phyloP scores from a whole-genome alignment of 2,113 vertebrate genomes.

The Eurystomus gularis region DNA sequence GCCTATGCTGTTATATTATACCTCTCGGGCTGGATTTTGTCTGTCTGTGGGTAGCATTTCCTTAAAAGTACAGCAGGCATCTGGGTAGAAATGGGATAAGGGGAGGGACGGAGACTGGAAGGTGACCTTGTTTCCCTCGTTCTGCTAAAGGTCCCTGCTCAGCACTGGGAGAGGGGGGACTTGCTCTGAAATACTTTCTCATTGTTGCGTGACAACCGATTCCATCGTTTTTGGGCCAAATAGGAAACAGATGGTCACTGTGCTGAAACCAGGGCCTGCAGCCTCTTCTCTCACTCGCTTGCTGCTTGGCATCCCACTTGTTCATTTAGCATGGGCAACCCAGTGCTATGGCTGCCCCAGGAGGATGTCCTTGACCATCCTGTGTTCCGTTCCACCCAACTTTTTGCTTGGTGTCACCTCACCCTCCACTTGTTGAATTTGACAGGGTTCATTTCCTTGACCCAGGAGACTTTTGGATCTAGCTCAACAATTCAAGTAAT shows the following conservation, averaged over 20 bases:
- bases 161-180: not conserved
- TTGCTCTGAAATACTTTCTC: not conserved
- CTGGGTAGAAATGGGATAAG: not conserved
- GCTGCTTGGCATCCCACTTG: not conserved
- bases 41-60: conserved; percentile 36
- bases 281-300: not conserved
- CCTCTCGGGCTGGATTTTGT: conserved; percentile 33
- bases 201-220: not conserved
- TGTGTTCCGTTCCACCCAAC: not conserved
- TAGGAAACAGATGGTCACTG: conserved; percentile 37
- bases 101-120: not conserved
- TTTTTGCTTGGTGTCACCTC: not conserved
- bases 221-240: conserved; percentile 9
- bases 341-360: not conserved
- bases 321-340: not conserved
- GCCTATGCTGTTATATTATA: not conserved
- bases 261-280: not conserved
- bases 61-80: conserved; percentile 56
- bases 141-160: conserved; percentile 5
- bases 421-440: not conserved
- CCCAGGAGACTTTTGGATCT: not conserved
- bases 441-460: not conserved
- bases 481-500: not conserved
- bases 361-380: not conserved
- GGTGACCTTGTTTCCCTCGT: conserved; percentile 7